These are phyloP conservation scores for Hyperopisus bebe DNA, from an alignment of 2,113 vertebrate species.

Conservation along the genomic window DNA sequence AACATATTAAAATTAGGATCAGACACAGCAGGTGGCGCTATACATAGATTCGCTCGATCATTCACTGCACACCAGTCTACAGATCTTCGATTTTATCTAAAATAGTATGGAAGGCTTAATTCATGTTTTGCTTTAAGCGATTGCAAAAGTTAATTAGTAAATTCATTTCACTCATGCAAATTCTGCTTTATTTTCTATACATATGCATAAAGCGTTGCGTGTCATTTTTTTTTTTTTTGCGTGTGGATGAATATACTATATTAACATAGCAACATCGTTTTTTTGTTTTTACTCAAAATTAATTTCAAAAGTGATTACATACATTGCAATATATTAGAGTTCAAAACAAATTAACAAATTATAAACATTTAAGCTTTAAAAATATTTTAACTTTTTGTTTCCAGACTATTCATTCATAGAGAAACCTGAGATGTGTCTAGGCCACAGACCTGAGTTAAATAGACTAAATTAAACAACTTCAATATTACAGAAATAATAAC, in stretches of 20 bases:
- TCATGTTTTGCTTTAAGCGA: background rate
- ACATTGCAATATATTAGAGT: background rate
- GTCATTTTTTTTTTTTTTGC: background rate
- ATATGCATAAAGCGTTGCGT: background rate
- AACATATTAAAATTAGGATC: background rate
- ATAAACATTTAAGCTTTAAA: background rate
- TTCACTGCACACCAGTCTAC: background rate
- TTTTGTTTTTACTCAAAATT: background rate
- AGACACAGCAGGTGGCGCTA: constrained; percentile 29
- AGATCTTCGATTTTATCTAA: background rate
- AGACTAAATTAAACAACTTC: background rate
- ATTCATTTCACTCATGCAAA: background rate
- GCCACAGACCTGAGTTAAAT: background rate
- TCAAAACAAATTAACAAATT: background rate
- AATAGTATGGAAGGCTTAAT: background rate
- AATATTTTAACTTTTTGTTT: background rate
- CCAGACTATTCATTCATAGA: background rate
- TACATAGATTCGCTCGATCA: background rate
- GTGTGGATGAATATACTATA: background rate
- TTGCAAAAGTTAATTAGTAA: background rate
- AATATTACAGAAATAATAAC: background rate
- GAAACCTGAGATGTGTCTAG: background rate
- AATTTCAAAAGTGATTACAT: background rate
- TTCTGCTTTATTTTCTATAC: background rate
- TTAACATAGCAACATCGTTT: background rate